Conservation (phyloP, 2,113 vertebrate genomes). For the Corydoras maculifer region DNA sequence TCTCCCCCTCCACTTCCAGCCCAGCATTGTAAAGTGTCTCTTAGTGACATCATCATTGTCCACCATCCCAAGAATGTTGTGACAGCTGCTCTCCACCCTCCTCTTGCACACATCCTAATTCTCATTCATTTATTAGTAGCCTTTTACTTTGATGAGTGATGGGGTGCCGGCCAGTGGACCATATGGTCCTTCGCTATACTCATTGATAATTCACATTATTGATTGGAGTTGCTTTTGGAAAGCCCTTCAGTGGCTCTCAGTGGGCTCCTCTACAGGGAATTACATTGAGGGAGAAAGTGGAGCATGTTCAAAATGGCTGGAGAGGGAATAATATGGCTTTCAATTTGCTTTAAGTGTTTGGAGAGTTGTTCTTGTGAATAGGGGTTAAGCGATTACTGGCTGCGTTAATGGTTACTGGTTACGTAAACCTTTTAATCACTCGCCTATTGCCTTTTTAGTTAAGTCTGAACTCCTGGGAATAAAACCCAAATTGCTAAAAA, state of each 20-base stretch:
- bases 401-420: neutral
- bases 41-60: constrained; percentile 36
- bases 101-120: constrained; percentile 15
- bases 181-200: constrained; percentile 31
- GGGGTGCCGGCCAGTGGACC: constrained; percentile 23
- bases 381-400: constrained; percentile 9
- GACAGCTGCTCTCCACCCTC: constrained; percentile 38
- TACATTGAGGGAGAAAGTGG: constrained; percentile 14
- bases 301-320: constrained; percentile 15
- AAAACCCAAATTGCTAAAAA: too few species aligned
- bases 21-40: constrained; percentile 10
- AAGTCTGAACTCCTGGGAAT: too few species aligned
- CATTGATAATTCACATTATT: constrained; percentile 44
- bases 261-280: constrained; percentile 22
- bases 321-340: constrained; percentile 21
- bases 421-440: neutral
- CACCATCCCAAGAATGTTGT: constrained; percentile 27
- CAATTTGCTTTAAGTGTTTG: constrained; percentile 26
- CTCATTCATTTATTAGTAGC: constrained; percentile 32
- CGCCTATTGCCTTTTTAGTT: neutral
- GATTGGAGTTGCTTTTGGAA: constrained; percentile 32
- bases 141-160: constrained; percentile 40
- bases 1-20: constrained; percentile 13
- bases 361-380: constrained; percentile 5
- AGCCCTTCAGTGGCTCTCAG: constrained; percentile 33